Conservation (phyloP, 2,888 invertebrate species). For the Anarsia innoxiella region DNA sequence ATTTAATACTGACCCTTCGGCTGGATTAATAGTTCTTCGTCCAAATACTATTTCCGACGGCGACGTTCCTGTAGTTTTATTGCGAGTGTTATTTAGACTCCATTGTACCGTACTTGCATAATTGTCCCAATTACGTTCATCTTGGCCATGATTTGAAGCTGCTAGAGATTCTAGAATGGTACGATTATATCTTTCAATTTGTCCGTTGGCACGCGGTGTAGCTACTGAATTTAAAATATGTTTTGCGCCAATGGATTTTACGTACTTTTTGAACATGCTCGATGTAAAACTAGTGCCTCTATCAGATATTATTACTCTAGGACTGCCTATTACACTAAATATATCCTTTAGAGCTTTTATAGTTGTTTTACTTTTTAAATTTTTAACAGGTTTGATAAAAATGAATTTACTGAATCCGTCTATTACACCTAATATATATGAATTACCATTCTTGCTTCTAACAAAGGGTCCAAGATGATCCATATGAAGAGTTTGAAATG, state of each 20-base stretch:
- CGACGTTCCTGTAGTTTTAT: conserved; percentile 8
- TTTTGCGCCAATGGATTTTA: background rate
- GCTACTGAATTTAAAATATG: conserved; percentile 20
- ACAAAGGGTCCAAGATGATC: conserved; percentile 17
- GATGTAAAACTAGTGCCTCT: conserved; percentile 12
- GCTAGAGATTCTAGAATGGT: conserved; percentile 11
- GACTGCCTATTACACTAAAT: conserved; percentile 17
- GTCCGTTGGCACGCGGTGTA: conserved; percentile 14
- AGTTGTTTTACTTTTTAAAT: conserved; percentile 10
- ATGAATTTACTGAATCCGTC: conserved; percentile 13
- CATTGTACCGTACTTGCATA: background rate
- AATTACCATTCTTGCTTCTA: conserved; percentile 12
- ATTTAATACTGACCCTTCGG: no score
- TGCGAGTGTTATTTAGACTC: conserved; percentile 1
- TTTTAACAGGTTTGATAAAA: conserved; percentile 11
- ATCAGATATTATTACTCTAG: conserved; percentile 11
- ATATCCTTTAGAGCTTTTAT: conserved; percentile 11
- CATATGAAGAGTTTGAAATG: conserved; percentile 8
- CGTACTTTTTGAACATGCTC: background rate
- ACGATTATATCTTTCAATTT: conserved; percentile 11
- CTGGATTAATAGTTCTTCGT: background rate
- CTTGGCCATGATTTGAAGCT: background rate
- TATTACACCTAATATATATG: conserved; percentile 15
- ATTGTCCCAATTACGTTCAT: background rate
- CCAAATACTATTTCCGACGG: conserved; percentile 8